Evolutionary conservation across 2,888 invertebrate species (phyloP), one percentile per base, ranked within the genome.

Genomic region (Cloeon dipterum): DNA sequence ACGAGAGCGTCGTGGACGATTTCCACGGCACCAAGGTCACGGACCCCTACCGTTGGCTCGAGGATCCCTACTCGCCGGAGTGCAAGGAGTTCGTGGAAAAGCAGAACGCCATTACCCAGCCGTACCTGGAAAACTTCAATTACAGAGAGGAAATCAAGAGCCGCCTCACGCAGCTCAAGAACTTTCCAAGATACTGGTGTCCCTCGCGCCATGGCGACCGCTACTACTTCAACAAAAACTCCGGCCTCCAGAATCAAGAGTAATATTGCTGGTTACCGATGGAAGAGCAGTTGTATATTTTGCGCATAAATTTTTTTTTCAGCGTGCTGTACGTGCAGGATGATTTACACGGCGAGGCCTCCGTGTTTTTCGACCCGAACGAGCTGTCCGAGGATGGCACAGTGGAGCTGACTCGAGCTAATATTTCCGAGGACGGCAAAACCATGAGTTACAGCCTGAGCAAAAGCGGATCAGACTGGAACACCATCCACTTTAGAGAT

Each of bases 211-310:
- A 78, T 48, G 94, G 93, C 3, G 62, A 72, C 43, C 68, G 68
- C 52, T 98, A 91, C 57, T 96, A 83, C 58, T 91, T 83, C 58
- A 81, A 72, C 49, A 76, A 77, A 62, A 98, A 98, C 53, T 74
- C 82, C 23, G 96, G 96, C 2, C 64, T 98, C 39, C 96, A 98
- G 60, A 94, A 98, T 58, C 96, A 98, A 57, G 81, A 76, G 85
- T 85, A 49, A 42, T 20, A 39, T 26, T 36, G 3, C 16, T 13
- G 2, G n/a, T n/a, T 26, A 26, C 25, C 3, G 26, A 26, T n/a
- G n/a, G n/a, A n/a, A n/a, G n/a, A n/a, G n/a, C 32, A 32, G 11
- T 10, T 8, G 8, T 2, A 18, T 11, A 32, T 3, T 2, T n/a
- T n/a, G n/a, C n/a, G n/a, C n/a, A n/a, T n/a, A n/a, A n/a, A n/a